Base-by-base conservation (phyloP, 2,888 invertebrate species). In the Philereme vetulata region DNA sequence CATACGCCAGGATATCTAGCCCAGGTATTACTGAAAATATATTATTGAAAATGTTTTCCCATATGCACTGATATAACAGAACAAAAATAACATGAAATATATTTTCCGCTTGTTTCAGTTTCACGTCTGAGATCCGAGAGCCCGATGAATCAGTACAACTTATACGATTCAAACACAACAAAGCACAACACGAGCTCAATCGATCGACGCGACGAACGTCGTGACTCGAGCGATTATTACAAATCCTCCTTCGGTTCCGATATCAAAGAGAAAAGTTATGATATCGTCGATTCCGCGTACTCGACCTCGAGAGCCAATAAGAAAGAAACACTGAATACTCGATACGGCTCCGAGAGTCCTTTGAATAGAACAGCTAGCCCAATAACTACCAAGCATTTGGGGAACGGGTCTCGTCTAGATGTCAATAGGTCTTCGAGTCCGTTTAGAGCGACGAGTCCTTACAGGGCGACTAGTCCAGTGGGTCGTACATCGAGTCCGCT, bases 401-500 rank as follows among this genome's bases (percentile, higher is more conserved):
- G 92, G 60, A 82, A 93, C 79, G 90, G 90, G 4, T 79, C 93
- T 74, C 69, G 93, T 69, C 65, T 93, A 72, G 92, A 93, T 46
- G 74, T 90, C 73, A 93, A 86, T 72, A 90, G 93, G 70, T 86
- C 93, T 4, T 74, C 75, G 32, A 90, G 88, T 62, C 88, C 88
- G 44, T 88, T 68, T 77, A 70, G 78, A 55, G 88, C 93, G 8
- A 80, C 75, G 35, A 88, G 89, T 65, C 90, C 90, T 40, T 90
- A 71, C 76, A 88, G 78, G 77, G 92, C 71, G 71, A 90, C 86
- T 63, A 94, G 87, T 75, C 94, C 82, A 4, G 80, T 86, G 76
- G 93, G 77, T 71, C 92, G 85, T 74, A 93, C 84, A 2, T 79
- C 93, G 3, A 94, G 94, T 71, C 94, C 94, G 4, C 86, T 94